phyloP scores from a whole-genome alignment of 2,113 vertebrate genomes.

The Helogale parvula region DNA sequence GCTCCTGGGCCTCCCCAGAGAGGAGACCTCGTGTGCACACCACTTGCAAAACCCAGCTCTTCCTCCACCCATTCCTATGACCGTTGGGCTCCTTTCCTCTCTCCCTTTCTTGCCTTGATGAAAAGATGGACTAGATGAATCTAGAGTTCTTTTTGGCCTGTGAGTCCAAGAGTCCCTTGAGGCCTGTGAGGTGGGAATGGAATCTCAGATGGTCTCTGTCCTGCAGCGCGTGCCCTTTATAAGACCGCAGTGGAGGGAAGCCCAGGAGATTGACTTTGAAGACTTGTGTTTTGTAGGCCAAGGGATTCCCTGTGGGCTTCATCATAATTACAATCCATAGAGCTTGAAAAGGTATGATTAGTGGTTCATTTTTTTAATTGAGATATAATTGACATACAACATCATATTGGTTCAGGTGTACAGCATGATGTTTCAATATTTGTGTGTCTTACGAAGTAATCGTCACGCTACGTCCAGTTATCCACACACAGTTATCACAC shows the following conservation, averaged over 20 bases:
- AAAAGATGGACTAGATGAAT: not conserved
- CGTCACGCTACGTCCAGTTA: not conserved
- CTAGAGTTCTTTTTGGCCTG: not conserved
- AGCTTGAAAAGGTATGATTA: not conserved
- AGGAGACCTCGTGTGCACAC: not conserved
- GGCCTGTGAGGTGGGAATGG: not conserved
- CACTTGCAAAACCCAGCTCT: not conserved
- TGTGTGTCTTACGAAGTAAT: not conserved
- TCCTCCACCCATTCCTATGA: too few species aligned
- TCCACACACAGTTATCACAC: not conserved
- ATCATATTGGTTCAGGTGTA: not conserved
- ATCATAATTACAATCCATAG: not conserved
- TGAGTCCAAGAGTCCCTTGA: not conserved
- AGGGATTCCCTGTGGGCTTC: not conserved
- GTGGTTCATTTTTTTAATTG: not conserved
- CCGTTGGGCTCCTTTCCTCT: not conserved
- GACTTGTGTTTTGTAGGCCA: not conserved
- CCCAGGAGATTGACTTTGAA: not conserved
- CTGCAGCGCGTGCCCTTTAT: fast-evolving
- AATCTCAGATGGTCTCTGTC: not conserved
- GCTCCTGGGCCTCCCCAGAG: not conserved
- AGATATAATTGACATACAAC: not conserved
- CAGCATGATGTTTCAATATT: not conserved
- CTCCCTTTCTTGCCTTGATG: not conserved
- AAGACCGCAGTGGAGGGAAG: not conserved